Percentiles rank a stretch among this genome's conserved stretches.
Conservation (phyloP, 30 jellyfish, hydroid and myxozoan species). For the Pelagia noctiluca region DNA sequence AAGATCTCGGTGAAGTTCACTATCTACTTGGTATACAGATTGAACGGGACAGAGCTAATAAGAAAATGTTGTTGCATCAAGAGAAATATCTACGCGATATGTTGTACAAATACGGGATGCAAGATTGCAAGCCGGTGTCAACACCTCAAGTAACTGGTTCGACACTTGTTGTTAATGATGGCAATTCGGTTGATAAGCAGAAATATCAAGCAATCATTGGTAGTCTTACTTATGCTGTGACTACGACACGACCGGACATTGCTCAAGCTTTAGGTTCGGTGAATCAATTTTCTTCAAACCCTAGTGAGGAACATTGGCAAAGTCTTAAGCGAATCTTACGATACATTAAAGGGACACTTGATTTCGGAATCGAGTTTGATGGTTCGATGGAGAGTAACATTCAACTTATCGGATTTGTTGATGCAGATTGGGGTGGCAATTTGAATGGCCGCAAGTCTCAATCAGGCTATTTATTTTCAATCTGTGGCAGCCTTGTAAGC, state of each 20-base stretch:
- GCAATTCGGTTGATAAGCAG: constrained; percentile 26
- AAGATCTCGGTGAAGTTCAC: constrained; percentile 30
- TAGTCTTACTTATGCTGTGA: constrained; percentile 30
- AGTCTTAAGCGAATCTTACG: constrained; percentile 23
- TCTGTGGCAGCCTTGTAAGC: too few relatives aligned
- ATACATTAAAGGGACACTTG: constrained; percentile 23
- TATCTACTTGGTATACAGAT: constrained; percentile 49
- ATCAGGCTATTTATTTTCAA: too few relatives aligned
- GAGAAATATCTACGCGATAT: not conserved
- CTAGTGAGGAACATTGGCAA: constrained; percentile 43
- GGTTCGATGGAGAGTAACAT: too few relatives aligned
- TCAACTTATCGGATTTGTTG: too few relatives aligned
- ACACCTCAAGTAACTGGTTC: too few relatives aligned
- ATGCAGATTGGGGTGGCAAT: too few relatives aligned
- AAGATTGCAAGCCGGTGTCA: constrained; percentile 48
- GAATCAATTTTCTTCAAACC: not conserved
- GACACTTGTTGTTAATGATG: constrained; percentile 19
- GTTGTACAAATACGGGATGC: constrained; percentile 22
- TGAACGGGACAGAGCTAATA: not conserved
- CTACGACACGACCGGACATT: constrained; percentile 35
- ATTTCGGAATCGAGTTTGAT: constrained; percentile 11
- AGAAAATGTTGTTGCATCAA: constrained; percentile 1
- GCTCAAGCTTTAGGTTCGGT: constrained; percentile 8
- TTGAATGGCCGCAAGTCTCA: too few relatives aligned
- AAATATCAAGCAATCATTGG: too few relatives aligned